Conservation (phyloP, 2,888 invertebrate species). For the Pseudococcus longispinus region DNA sequence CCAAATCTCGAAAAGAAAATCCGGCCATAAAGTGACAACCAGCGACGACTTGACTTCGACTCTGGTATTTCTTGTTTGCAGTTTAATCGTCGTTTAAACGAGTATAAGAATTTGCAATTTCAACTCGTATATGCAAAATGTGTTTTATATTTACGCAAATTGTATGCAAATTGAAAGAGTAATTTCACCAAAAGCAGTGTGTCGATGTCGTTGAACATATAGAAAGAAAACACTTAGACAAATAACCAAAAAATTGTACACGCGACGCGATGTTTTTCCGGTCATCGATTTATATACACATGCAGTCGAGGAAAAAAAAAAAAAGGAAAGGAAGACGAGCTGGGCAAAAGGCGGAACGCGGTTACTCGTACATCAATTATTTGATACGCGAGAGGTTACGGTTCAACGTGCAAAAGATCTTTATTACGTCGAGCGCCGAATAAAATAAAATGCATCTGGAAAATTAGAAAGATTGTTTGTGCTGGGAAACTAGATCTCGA, state of each 20-base stretch:
- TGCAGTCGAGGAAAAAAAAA: background rate
- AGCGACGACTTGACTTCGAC: background rate
- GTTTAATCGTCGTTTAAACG: background rate
- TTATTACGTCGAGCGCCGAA: background rate
- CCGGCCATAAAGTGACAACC: background rate
- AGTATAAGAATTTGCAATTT: background rate
- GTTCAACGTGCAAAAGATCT: background rate
- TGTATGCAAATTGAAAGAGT: conserved; percentile 9
- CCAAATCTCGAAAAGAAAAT: too few species aligned
- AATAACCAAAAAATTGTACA: background rate
- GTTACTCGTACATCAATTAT: background rate
- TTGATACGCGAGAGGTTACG: background rate
- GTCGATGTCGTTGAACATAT: background rate
- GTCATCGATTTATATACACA: background rate
- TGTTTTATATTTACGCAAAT: background rate
- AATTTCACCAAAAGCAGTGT: background rate
- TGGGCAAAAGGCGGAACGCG: background rate
- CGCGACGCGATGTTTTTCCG: background rate
- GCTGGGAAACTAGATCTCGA: background rate
- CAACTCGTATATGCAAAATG: background rate
- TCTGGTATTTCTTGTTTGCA: background rate
- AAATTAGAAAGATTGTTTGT: background rate
- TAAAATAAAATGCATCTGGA: background rate
- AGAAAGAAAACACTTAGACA: background rate
- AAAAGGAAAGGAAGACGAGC: background rate